Conservation (phyloP, 2,888 invertebrate species). For the Therioaphis trifolii region DNA sequence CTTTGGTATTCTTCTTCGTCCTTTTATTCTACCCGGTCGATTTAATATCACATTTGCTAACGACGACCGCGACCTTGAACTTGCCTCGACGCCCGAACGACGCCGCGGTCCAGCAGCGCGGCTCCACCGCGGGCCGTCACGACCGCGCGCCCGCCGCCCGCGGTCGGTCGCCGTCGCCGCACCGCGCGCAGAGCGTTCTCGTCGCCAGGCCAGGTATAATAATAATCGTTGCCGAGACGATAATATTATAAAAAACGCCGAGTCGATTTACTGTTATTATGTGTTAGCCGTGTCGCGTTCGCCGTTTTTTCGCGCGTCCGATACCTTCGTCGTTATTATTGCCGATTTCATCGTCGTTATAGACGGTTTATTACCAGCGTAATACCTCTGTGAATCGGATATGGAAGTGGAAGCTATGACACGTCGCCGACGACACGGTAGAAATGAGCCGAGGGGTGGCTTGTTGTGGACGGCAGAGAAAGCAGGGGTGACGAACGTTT, state of each 20-base stretch:
- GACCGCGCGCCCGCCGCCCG: constrained; percentile 5
- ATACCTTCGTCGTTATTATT: too few species aligned
- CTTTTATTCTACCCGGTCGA: neutral
- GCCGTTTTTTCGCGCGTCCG: too few species aligned
- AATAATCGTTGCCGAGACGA: neutral
- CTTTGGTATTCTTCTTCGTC: neutral
- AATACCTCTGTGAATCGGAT: too few species aligned
- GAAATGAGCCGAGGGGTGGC: too few species aligned
- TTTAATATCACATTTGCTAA: neutral
- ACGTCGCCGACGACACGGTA: too few species aligned
- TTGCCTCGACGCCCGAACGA: constrained; percentile 19
- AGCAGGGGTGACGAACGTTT: too few species aligned
- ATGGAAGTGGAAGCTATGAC: too few species aligned
- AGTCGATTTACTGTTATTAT: too few species aligned
- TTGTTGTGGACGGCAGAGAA: too few species aligned
- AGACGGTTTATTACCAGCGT: too few species aligned
- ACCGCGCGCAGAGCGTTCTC: neutral
- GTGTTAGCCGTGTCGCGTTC: too few species aligned
- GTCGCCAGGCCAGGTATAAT: neutral
- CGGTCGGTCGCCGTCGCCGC: neutral
- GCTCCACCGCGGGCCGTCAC: constrained; percentile 49
- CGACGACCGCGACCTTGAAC: constrained; percentile 37
- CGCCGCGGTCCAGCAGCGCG: constrained; percentile 9
- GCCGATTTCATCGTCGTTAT: too few species aligned
- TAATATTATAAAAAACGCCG: neutral